Evolutionary conservation across 2,888 invertebrate species (phyloP).

Genomic region (Cosmorhoe ocellata): DNA sequence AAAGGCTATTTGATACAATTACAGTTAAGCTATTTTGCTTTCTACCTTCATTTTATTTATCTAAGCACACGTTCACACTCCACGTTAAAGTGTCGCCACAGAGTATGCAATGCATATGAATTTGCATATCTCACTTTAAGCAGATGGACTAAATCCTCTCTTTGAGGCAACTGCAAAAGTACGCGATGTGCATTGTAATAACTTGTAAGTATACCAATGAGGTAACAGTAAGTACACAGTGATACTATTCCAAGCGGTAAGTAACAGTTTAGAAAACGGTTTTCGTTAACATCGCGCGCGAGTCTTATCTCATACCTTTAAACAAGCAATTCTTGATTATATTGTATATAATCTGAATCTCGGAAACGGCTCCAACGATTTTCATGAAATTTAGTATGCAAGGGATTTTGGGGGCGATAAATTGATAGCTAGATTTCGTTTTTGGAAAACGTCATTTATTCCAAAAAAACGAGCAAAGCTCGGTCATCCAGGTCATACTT

Average conservation of each 20-base stretch:
- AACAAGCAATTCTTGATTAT: no score
- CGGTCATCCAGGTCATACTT: no score
- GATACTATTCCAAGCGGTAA: background rate
- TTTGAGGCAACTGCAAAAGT: constrained; percentile 44
- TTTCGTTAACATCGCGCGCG: background rate
- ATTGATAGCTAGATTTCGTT: no score
- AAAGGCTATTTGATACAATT: no score
- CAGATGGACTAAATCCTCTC: constrained; percentile 39
- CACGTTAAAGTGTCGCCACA: constrained; percentile 25
- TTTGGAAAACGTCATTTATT: no score
- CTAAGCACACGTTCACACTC: constrained; percentile 25
- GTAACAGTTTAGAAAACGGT: constrained; percentile 45
- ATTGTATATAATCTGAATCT: no score
- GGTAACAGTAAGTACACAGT: constrained; percentile 33
- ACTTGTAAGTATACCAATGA: constrained; percentile 40
- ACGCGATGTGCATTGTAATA: constrained; percentile 55
- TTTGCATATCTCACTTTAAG: constrained; percentile 41
- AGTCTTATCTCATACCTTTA: no score
- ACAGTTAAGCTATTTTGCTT: background rate
- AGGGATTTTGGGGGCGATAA: no score
- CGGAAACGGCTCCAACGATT: no score
- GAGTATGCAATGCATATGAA: constrained; percentile 42
- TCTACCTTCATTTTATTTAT: constrained; percentile 17
- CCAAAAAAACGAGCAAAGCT: no score
- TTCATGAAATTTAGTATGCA: no score